Conservation (phyloP, 2,113 vertebrate species). For the Psophia crepitans region DNA sequence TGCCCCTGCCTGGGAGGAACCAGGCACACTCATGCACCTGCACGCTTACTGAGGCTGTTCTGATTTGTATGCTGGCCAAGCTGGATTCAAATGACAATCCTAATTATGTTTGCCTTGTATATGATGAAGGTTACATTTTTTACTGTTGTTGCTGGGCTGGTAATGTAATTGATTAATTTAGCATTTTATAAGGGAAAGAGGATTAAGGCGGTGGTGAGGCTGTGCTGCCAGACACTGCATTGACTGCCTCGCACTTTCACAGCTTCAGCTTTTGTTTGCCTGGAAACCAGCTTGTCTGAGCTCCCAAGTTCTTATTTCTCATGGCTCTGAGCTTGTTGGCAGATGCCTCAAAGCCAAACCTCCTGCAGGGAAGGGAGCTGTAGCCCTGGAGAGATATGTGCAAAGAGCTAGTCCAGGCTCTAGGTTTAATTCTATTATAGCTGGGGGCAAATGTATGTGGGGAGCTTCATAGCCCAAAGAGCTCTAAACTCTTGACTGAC, state of each 20-base stretch:
- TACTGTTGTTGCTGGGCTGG: not conserved
- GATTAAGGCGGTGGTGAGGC: not conserved
- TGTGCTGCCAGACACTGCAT: not conserved
- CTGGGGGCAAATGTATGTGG: not conserved
- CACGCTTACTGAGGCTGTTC: accelerated
- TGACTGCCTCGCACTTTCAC: not conserved
- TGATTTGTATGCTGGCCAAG: not conserved
- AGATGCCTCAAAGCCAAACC: not conserved
- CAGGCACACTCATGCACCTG: too few relatives aligned
- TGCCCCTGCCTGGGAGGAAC: not conserved
- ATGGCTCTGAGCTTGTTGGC: not conserved
- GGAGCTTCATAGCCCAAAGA: not conserved
- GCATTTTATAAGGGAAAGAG: not conserved
- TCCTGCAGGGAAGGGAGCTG: not conserved
- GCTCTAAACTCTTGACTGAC: not conserved
- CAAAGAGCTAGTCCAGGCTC: not conserved
- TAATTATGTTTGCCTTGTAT: not conserved
- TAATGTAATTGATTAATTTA: constrained; percentile 42
- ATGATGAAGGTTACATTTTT: constrained; percentile 14
- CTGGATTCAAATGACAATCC: not conserved
- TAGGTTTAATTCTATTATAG: not conserved
- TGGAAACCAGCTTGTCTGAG: constrained; percentile 5
- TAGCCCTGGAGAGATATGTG: not conserved
- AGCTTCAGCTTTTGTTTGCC: constrained; percentile 41
- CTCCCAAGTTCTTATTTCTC: not conserved